Base-by-base conservation (phyloP, 2,888 invertebrate genomes). In the Colletes collaris region DNA sequence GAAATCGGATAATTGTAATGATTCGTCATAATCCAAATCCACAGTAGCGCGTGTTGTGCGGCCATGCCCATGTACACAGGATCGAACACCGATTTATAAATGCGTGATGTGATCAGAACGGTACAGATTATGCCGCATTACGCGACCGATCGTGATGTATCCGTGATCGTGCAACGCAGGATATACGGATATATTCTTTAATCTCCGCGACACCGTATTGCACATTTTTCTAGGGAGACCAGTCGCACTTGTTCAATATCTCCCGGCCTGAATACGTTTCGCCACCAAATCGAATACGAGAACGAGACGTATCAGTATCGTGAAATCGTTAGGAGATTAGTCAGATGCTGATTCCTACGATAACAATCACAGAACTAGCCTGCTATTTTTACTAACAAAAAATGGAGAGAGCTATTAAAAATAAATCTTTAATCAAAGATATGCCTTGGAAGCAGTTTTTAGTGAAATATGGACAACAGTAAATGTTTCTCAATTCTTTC, bases 61-160 rank as follows among this genome's bases (percentile, higher is more conserved):
- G 46, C 40, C 37, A 6, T 11, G 0, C 11, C 2, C 44, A 66
- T 53, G 67, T 58, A 49, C 46, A 11, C 59, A 46, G 44, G 74
- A 73, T 86, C 79, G 79, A 35, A 52, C 27, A 71, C 72, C 79
- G 85, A 87, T 86, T 85, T 85, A 76, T 81, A 75, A 69, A 80
- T 74, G 63, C 89, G 89, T 88, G 88, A 87, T 80, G 67, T 62
- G 81, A 76, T 83, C 67, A 75, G 73, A 55, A 70, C 58, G 49
- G 49, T 27, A 56, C 63, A 85, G 88, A 86, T 88, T 86, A 89
- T 63, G 44, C 46, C 13, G 86, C 59, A 82, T 86, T 86, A 85
- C 40, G 59, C 77, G 53, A 66, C 64, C 46, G 75, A 53, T 62
- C 83, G 81, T 81, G 79, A 84, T 78, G 53, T 76, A 80, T 85